Conservation (phyloP, 2,113 vertebrate genomes). For the Psittacus erithacus region DNA sequence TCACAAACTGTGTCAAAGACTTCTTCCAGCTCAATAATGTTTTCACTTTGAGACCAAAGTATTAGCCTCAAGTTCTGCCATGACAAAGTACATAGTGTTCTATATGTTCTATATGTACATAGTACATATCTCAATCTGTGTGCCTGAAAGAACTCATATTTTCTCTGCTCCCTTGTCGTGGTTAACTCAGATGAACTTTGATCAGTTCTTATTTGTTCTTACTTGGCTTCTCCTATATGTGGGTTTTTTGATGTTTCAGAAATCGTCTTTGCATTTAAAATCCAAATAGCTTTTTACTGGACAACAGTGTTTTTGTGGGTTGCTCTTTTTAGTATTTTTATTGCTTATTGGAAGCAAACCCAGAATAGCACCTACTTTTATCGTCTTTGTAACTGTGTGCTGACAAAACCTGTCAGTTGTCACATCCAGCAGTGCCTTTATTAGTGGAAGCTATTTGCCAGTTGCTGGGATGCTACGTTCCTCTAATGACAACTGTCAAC, state of each 20-base stretch:
- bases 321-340: background rate
- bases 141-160: background rate
- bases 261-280: background rate
- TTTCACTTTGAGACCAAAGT: background rate
- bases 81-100: fast-evolving
- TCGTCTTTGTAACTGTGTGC: background rate
- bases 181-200: background rate
- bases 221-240: background rate
- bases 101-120: no score
- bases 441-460: background rate
- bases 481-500: background rate
- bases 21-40: background rate
- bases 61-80: background rate
- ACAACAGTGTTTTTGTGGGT: background rate
- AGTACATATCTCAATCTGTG: background rate
- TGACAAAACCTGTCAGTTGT: slow-evolving; percentile 24
- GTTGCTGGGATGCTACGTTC: background rate
- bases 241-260: background rate
- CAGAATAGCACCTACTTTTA: background rate
- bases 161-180: background rate
- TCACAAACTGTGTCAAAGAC: background rate
- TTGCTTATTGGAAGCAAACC: background rate
- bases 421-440: background rate
- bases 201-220: background rate
- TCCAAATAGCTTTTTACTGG: background rate